phyloP scores from a whole-genome alignment of 2,888 invertebrate genomes.

The Torymus texanus region DNA sequence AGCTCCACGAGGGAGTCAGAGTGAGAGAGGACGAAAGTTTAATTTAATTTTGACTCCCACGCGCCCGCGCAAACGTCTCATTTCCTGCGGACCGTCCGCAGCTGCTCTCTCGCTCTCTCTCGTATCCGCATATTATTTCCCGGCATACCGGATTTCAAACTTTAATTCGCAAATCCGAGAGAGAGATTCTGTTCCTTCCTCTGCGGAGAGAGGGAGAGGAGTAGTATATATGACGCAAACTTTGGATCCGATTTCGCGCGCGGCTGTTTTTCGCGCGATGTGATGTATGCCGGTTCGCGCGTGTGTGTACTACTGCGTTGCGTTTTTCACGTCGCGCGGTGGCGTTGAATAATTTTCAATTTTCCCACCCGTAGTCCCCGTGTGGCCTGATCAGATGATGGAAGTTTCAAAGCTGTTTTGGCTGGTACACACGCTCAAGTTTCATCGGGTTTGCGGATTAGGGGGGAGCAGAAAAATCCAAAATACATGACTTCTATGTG shows the following conservation, averaged over 20 bases:
- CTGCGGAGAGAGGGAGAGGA: neutral
- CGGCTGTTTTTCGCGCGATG: slow-evolving; percentile 1
- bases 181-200: slow-evolving; percentile 10
- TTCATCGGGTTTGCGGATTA: too few species aligned
- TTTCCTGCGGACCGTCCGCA: slow-evolving; percentile 61
- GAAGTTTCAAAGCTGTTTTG: too few species aligned
- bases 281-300: too few species aligned
- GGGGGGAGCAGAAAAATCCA: too few species aligned
- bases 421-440: too few species aligned
- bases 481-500: too few species aligned
- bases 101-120: slow-evolving; percentile 36
- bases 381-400: too few species aligned
- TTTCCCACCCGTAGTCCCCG: neutral
- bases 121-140: slow-evolving; percentile 66
- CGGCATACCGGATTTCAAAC: slow-evolving; percentile 64
- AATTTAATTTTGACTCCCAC: slow-evolving; percentile 65
- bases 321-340: neutral
- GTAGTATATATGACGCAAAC: slow-evolving; percentile 21
- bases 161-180: slow-evolving; percentile 63
- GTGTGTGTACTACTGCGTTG: neutral
- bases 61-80: slow-evolving; percentile 56
- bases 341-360: slow-evolving; percentile 48
- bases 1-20: neutral
- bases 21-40: slow-evolving; percentile 60
- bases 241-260: slow-evolving; percentile 50